phyloP scores from a whole-genome alignment of 2,888 invertebrate species.

The Xylophagus ater region DNA sequence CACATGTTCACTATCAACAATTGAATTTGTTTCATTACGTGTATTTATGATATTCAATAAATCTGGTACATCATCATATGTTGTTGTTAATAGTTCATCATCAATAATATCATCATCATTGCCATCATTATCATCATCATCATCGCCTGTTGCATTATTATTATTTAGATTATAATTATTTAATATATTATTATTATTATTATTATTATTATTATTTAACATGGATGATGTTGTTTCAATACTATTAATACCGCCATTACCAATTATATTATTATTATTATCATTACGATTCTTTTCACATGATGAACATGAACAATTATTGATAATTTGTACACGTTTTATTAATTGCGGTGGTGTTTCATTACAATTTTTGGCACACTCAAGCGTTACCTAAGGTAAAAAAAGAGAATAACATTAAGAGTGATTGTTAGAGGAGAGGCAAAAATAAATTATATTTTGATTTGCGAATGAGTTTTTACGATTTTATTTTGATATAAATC shows the following conservation, averaged over 20 bases:
- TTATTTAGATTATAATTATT: too few relatives aligned
- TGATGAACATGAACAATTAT: constrained; percentile 53
- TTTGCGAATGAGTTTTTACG: too few relatives aligned
- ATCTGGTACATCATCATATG: constrained; percentile 33
- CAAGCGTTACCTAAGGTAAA: constrained; percentile 44
- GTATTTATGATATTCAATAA: constrained; percentile 27
- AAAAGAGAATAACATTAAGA: too few relatives aligned
- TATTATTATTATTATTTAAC: too few relatives aligned
- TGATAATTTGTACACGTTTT: constrained; percentile 53
- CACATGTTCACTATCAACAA: constrained; percentile 9
- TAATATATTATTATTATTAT: constrained; percentile 14
- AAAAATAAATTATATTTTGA: too few relatives aligned
- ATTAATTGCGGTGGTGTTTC: constrained; percentile 41
- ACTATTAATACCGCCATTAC: constrained; percentile 26
- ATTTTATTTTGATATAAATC: too few relatives aligned
- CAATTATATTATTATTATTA: constrained; percentile 21
- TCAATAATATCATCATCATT: constrained; percentile 10
- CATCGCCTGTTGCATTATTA: neutral
- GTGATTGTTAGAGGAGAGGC: too few relatives aligned
- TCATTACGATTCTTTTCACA: constrained; percentile 41
- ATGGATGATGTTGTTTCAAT: too few relatives aligned
- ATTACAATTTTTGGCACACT: constrained; percentile 44
- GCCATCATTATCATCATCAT: constrained; percentile 7
- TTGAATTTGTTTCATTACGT: constrained; percentile 16
- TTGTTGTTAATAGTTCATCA: constrained; percentile 13